phyloP scores from a whole-genome alignment of 1,140 invertebrate genomes.

The Diuraphis noxia region DNA sequence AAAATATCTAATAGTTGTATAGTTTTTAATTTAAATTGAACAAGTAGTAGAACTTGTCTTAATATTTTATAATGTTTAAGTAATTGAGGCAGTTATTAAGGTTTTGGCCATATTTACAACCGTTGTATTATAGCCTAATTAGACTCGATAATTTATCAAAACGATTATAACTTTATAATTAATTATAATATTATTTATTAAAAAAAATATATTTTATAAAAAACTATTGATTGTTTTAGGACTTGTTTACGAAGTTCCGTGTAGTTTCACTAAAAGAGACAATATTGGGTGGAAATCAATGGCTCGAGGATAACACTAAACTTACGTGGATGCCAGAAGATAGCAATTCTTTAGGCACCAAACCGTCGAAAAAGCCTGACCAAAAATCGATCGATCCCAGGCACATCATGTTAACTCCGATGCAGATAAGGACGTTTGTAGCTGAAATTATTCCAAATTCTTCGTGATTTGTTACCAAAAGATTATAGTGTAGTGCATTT shows the following conservation, averaged over 20 bases:
- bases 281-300: conserved; percentile 40
- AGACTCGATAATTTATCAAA: not conserved
- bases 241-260: conserved; percentile 39
- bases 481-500: not conserved
- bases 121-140: too few relatives aligned
- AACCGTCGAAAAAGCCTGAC: not conserved
- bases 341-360: not conserved
- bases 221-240: not conserved
- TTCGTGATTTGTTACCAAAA: conserved; percentile 7
- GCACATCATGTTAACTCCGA: conserved; percentile 12
- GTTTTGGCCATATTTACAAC: not conserved
- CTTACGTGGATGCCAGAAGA: not conserved
- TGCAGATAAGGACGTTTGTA: conserved; percentile 46
- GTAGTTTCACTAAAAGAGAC: conserved; percentile 35
- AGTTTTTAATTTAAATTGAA: not conserved
- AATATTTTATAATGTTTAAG: not conserved
- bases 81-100: not conserved
- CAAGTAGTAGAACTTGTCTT: not conserved
- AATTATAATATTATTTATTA: not conserved
- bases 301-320: conserved; percentile 10
- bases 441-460: conserved; percentile 12
- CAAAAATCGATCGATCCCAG: not conserved
- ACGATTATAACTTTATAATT: not conserved
- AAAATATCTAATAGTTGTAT: not conserved
- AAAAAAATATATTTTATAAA: not conserved